These are phyloP conservation scores for Strix aluco DNA, from an alignment of 2,113 vertebrate species.

Conservation along the genomic window DNA sequence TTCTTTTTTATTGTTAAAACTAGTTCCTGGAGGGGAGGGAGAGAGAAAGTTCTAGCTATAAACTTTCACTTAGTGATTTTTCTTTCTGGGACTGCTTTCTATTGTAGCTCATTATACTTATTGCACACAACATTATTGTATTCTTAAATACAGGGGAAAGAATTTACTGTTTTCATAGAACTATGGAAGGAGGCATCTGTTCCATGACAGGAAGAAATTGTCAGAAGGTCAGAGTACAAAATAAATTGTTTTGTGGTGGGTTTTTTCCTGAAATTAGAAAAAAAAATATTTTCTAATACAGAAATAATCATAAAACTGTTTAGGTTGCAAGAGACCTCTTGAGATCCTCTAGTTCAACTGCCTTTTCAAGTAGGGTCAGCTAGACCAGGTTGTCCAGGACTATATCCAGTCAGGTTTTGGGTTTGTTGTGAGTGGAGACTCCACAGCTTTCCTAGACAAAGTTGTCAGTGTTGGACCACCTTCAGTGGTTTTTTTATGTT, in stretches of 20 bases:
- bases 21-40: background rate
- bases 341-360: background rate
- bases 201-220: background rate
- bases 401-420: background rate
- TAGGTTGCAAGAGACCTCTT: background rate
- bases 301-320: background rate
- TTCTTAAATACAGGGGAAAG: conserved; percentile 21
- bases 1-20: conserved; percentile 27
- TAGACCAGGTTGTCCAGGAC: background rate
- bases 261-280: background rate
- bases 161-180: background rate
- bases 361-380: background rate
- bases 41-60: background rate
- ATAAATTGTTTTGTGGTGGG: background rate
- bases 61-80: background rate
- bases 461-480: background rate
- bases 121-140: background rate
- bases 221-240: background rate
- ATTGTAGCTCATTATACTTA: background rate
- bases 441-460: background rate
- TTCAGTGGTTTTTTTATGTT: background rate
- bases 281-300: background rate
- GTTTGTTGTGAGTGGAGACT: background rate
- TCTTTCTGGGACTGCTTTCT: conserved; percentile 23
- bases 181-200: background rate